A percentile compares a stretch with the other conserved stretches of the same genome.
phyloP scores from a whole-genome alignment of 2,888 invertebrate species.

The Gibbula magus region DNA sequence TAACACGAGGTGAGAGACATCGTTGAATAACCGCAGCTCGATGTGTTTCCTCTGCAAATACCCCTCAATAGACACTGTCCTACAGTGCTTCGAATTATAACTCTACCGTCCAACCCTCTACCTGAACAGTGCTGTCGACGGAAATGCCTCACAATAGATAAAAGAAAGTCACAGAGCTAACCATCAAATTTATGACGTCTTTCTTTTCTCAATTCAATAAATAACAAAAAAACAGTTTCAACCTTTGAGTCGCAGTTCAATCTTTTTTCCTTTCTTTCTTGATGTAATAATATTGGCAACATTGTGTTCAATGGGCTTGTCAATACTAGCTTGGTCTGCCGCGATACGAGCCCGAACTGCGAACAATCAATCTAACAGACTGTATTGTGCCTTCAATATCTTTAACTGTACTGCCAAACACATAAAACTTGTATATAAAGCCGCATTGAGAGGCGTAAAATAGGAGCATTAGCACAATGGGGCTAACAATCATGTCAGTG shows the following conservation, averaged over 20 bases:
- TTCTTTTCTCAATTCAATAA: slow-evolving; percentile 15
- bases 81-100: not conserved
- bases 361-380: not conserved
- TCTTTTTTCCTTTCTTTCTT: slow-evolving; percentile 15
- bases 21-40: not conserved
- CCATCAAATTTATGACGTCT: slow-evolving; percentile 9
- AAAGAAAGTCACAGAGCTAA: not conserved
- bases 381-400: slow-evolving; percentile 8
- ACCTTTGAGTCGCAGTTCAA: not conserved
- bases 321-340: not conserved
- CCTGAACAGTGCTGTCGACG: not conserved
- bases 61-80: not conserved
- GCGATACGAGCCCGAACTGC: not conserved
- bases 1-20: no score
- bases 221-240: slow-evolving; percentile 5
- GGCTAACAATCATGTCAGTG: slow-evolving; percentile 15
- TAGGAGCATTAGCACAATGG: slow-evolving; percentile 9
- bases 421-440: slow-evolving; percentile 20
- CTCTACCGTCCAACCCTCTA: not conserved
- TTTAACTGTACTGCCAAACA: slow-evolving; percentile 3
- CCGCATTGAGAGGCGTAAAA: slow-evolving; percentile 16
- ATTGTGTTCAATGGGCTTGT: slow-evolving; percentile 21
- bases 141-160: slow-evolving; percentile 10
- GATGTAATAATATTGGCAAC: slow-evolving; percentile 20
- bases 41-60: slow-evolving; percentile 4